A percentile compares a stretch with the other conserved stretches of the same genome.
phyloP scores from a whole-genome alignment of 1,140 invertebrate species.

The Atta colombica region DNA sequence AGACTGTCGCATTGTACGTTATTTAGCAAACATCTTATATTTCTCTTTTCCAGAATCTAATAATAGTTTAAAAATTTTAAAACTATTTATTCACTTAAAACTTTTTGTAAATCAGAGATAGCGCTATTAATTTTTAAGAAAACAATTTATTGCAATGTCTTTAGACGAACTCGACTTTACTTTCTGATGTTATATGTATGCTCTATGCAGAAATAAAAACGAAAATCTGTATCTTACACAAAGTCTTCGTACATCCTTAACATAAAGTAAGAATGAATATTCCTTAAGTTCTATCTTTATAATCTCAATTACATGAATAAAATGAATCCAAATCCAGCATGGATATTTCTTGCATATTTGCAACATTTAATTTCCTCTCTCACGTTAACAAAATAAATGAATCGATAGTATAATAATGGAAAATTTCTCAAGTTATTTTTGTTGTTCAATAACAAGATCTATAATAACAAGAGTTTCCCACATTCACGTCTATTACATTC shows the following conservation, averaged over 20 bases:
- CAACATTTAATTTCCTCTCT: conserved; percentile 13
- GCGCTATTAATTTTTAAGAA: neutral
- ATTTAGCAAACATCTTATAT: conserved; percentile 24
- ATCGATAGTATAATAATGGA: conserved; percentile 29
- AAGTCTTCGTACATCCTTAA: conserved; percentile 10
- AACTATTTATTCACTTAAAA: conserved; percentile 34
- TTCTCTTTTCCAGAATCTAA: conserved; percentile 20
- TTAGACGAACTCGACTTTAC: neutral
- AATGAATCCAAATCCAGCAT: neutral
- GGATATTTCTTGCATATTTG: neutral
- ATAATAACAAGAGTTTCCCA: conserved; percentile 39
- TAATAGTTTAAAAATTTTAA: conserved; percentile 33
- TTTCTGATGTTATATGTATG: neutral
- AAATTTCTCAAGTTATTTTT: conserved; percentile 26
- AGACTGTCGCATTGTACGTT: conserved; percentile 29
- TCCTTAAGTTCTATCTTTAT: neutral
- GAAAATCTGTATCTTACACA: conserved; percentile 7
- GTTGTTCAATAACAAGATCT: conserved; percentile 25
- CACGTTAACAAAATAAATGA: neutral
- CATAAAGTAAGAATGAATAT: neutral
- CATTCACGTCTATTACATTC: conserved; percentile 45
- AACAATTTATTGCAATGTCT: conserved; percentile 39
- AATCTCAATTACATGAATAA: neutral
- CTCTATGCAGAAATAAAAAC: neutral
- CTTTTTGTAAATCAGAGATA: neutral